phyloP scores from a whole-genome alignment of 2,888 invertebrate species.

The Pollenia angustigena region DNA sequence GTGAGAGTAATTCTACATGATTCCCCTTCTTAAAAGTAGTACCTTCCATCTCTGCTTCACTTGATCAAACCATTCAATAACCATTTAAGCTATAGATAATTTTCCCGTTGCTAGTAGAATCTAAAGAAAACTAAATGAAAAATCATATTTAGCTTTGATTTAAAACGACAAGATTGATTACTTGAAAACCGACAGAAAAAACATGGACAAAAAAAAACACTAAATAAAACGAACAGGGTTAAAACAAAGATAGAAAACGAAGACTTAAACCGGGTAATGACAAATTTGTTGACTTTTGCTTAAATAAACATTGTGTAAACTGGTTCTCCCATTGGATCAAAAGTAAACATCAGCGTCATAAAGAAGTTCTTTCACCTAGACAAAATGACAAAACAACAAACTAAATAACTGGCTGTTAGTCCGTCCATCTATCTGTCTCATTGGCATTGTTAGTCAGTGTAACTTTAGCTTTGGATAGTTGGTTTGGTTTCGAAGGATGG shows the following conservation, averaged over 20 bases:
- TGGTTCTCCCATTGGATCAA: conserved; percentile 46
- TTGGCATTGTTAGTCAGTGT: not conserved
- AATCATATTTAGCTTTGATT: conserved; percentile 47
- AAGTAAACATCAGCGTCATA: conserved; percentile 45
- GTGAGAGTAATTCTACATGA: too few relatives aligned
- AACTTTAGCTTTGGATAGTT: not conserved
- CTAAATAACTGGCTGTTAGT: conserved; percentile 1
- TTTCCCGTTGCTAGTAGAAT: conserved; percentile 10
- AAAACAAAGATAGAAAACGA: conserved; percentile 22
- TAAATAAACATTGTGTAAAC: conserved; percentile 63
- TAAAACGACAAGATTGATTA: conserved; percentile 67
- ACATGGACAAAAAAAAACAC: not conserved
- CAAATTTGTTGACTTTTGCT: conserved; percentile 83
- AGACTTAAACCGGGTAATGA: conserved; percentile 75
- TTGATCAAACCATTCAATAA: conserved; percentile 25
- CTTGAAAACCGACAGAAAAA: conserved; percentile 32
- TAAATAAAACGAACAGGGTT: not conserved
- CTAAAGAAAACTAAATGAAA: conserved; percentile 41
- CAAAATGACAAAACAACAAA: conserved; percentile 6
- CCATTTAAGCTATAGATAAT: conserved; percentile 46
- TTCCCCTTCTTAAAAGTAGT: not conserved
- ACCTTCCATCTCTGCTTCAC: conserved; percentile 9
- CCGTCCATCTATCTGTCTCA: not conserved
- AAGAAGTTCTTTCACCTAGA: conserved; percentile 42
- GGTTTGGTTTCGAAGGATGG: conserved; percentile 6